phyloP scores from a whole-genome alignment of 2,797 vertebrate genomes.

The Malurus leucopterus region DNA sequence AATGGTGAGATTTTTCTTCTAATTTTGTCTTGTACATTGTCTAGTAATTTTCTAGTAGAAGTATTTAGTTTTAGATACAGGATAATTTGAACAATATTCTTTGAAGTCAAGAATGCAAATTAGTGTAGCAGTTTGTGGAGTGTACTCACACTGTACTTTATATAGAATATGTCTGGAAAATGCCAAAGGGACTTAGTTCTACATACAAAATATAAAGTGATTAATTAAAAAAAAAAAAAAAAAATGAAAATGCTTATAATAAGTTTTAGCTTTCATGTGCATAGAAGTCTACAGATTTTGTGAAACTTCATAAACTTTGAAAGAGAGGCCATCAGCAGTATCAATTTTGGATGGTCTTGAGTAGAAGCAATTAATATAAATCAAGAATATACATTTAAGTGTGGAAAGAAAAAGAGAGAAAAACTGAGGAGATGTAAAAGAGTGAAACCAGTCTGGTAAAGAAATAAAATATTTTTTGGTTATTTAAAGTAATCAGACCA shows the following conservation, averaged over 20 bases:
- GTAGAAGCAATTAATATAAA: background rate
- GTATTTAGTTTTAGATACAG: background rate
- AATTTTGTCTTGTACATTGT: background rate
- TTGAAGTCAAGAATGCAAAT: background rate
- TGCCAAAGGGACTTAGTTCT: background rate
- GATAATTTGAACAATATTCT: background rate
- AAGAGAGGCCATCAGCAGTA: background rate
- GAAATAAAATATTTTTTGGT: background rate
- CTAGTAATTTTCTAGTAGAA: background rate
- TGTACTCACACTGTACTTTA: background rate
- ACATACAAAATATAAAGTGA: background rate
- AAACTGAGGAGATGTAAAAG: background rate
- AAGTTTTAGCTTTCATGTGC: background rate
- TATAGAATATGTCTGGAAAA: background rate
- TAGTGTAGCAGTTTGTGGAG: background rate
- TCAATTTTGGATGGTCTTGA: background rate
- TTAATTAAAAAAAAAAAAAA: background rate
- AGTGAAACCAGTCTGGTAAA: background rate
- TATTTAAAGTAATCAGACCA: background rate
- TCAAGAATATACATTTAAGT: background rate
- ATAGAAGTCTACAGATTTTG: background rate
- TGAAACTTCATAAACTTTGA: background rate
- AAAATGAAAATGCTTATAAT: background rate
- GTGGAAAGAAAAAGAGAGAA: background rate
- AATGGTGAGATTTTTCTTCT: background rate